Evolutionary conservation across 1,140 invertebrate genomes (phyloP), one percentile per base, ranked within the genome.

Genomic region (Caenorhabditis remanei): DNA sequence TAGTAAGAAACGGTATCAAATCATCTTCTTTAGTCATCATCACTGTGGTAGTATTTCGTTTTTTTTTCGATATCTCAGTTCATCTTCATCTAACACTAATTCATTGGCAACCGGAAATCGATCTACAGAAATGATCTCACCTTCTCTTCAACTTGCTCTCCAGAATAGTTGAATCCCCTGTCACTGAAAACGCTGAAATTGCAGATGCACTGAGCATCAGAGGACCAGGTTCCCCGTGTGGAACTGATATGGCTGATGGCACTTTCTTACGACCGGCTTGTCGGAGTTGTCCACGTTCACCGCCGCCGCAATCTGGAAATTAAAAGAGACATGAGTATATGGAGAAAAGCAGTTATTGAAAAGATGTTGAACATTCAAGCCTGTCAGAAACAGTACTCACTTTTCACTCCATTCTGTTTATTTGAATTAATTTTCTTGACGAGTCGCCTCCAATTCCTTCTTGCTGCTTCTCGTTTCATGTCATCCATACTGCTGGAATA

Each of bases 71-170:
- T n/a, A 32, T 0, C 32, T 0, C 2, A 2, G 32, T 32, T 32
- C 32, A 32, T n/a, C n/a, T n/a, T n/a, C n/a, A n/a, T n/a, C n/a
- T n/a, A n/a, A n/a, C n/a, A n/a, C n/a, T n/a, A n/a, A n/a, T n/a
- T n/a, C n/a, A n/a, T n/a, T n/a, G n/a, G n/a, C n/a, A n/a, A n/a
- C n/a, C n/a, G n/a, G n/a, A n/a, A n/a, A n/a, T n/a, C n/a, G n/a
- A n/a, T n/a, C n/a, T n/a, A n/a, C 32, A 32, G 2, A 32, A 32
- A 32, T 58, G 21, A 58, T 21, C 32, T n/a, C 16, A 89, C 87
- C 87, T 86, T 48, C 88, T 84, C 40, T 85, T 86, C 65, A 89
- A 75, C 50, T 89, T 89, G 71, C 87, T 83, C 61, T 89, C 88
- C 11, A 88, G 24, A 14, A 89, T 40, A 1, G 71, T 85, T 9